phyloP scores from a whole-genome alignment of 1,140 invertebrate genomes.

The Aleiodes sp. region DNA sequence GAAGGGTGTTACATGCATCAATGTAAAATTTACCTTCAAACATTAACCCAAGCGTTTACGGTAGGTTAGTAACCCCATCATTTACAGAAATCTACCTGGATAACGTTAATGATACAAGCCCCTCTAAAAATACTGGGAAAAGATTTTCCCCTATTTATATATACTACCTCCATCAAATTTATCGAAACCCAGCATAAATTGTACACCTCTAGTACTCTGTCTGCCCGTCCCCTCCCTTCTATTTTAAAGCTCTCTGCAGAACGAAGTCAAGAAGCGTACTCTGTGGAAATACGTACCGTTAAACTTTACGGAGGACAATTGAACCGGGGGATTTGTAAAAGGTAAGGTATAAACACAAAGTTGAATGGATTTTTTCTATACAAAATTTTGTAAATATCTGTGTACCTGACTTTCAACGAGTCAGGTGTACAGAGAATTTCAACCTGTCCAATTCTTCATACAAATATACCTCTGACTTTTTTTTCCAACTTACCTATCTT shows the following conservation, averaged over 20 bases:
- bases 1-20: neutral
- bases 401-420: conserved; percentile 8
- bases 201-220: neutral
- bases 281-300: neutral
- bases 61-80: neutral
- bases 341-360: neutral
- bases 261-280: neutral
- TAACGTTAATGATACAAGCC: neutral
- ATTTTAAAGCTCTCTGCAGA: neutral
- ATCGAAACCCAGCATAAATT: neutral
- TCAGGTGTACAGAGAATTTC: conserved; percentile 6
- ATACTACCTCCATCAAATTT: neutral
- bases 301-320: conserved; percentile 16
- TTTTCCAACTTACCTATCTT: neutral
- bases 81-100: conserved; percentile 1
- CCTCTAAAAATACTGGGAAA: neutral
- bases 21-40: neutral
- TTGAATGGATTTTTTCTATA: neutral
- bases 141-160: neutral
- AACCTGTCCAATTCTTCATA: neutral
- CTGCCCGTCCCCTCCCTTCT: no score
- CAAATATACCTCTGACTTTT: no score
- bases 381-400: no score
- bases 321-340: neutral
- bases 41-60: neutral